These are phyloP conservation scores for Gymnopithys bicolor DNA, from an alignment of 2,797 vertebrate species.

Conservation along the genomic window DNA sequence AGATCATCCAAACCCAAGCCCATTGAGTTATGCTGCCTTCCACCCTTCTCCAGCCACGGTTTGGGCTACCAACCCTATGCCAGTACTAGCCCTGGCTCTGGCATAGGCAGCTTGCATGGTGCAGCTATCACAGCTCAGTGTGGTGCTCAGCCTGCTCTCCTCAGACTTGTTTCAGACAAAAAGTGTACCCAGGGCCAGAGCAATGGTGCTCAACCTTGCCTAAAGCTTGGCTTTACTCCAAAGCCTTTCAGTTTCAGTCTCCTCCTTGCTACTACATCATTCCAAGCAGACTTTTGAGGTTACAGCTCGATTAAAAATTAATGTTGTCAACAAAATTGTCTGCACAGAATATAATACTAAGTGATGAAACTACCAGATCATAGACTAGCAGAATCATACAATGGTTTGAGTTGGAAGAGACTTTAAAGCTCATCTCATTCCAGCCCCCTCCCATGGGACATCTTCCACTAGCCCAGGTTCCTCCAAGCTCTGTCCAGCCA, in stretches of 20 bases:
- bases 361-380: neutral
- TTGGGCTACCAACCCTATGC: rapidly evolving
- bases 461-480: rapidly evolving
- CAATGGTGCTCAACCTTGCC: neutral
- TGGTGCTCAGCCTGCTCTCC: neutral
- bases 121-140: neutral
- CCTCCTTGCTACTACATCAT: neutral
- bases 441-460: rapidly evolving
- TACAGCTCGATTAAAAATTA: neutral
- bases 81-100: neutral
- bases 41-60: neutral
- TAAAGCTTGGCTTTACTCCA: neutral
- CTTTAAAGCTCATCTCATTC: rapidly evolving
- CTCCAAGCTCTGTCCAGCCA: rapidly evolving
- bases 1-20: neutral
- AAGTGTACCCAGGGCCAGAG: neutral
- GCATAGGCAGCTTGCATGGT: rapidly evolving
- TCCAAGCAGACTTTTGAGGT: neutral
- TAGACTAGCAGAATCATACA: neutral
- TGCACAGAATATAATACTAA: rapidly evolving
- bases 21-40: neutral
- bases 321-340: rapidly evolving
- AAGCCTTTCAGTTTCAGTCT: neutral
- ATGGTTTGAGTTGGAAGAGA: neutral
- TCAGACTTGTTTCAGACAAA: neutral